Evolutionary conservation across 1,140 invertebrate species (phyloP), one percentile per base, ranked within the genome.

Genomic region (Listronotus bonariensis): DNA sequence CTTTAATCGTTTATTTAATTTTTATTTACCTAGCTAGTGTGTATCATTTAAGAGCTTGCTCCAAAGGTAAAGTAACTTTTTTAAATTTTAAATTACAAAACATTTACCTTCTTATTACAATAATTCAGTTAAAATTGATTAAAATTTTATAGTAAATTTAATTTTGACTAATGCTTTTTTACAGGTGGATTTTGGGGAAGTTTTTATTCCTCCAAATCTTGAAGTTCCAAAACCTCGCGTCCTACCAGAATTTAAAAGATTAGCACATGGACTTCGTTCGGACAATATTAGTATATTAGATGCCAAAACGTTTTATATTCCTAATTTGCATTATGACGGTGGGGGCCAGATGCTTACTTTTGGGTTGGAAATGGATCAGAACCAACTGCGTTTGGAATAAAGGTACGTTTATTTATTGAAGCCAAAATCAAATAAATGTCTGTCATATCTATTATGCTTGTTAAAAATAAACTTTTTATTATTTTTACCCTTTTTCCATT

Each of bases 271-370:
- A 3, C 82, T 97, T 0, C 84, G 92, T 11, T 96, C 93, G 6
- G 93, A 92, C 65, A 94, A 95, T 79, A 90, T 97, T 45, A 92
- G 90, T 67, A 91, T 97, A 12, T 77, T 96, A 42, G 93, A 96
- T 78, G 91, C 92, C 10, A 93, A 92, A 79, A 96, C 93, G 0
- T 89, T 97, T 75, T 94, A 93, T 76, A 96, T 96, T 68, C 93
- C 93, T 4, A 93, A 96, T 80, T 80, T 97, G 45, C 91, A 95
- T 75, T 97, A 96, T 73, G 92, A 96, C 72, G 94, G 94, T 7
- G 89, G 87, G 92, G 91, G 0, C 90, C 92, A 1, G 93, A 95
- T 75, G 92, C 93, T 6, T 96, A 93, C 77, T 97, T 97, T 78
- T 95, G 91, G 91, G 93, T 95, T 6, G 94, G 94, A 6, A 93